Percentiles rank a stretch among this genome's conserved stretches.
These are phyloP conservation scores for Lamprotornis superbus DNA, from an alignment of 2,113 vertebrate species.

Conservation along the genomic window DNA sequence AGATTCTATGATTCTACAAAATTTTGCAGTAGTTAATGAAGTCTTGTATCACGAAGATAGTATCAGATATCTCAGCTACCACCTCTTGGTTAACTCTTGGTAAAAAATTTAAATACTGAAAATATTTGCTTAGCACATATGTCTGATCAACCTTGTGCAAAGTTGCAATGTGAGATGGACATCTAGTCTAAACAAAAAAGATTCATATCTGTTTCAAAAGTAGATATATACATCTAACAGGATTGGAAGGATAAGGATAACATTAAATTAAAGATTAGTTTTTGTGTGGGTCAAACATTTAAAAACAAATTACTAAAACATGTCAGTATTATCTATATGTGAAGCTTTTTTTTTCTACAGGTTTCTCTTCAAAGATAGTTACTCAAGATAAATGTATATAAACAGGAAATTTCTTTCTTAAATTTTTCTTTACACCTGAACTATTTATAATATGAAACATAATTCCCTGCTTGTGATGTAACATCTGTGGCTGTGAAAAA, in stretches of 20 bases:
- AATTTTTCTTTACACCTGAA: slow-evolving; percentile 67
- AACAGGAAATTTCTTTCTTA: not conserved
- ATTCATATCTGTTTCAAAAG: slow-evolving; percentile 40
- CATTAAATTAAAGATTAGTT: slow-evolving; percentile 56
- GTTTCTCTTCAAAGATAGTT: slow-evolving; percentile 39
- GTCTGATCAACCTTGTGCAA: slow-evolving; percentile 13
- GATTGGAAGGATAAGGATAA: slow-evolving; percentile 19
- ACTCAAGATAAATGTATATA: slow-evolving; percentile 52
- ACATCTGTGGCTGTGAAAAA: slow-evolving; percentile 59
- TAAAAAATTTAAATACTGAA: not conserved
- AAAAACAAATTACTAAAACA: slow-evolving; percentile 52
- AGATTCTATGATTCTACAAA: not conserved
- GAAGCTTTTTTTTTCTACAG: not conserved
- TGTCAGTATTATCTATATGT: slow-evolving; percentile 33
- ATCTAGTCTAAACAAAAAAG: slow-evolving; percentile 31
- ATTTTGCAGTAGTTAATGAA: not conserved
- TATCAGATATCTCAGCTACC: not conserved
- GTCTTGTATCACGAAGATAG: not conserved
- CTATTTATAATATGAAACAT: slow-evolving; percentile 49
- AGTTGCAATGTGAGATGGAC: not conserved
- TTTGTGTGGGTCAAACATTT: slow-evolving; percentile 56
- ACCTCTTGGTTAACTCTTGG: not conserved
- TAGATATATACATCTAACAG: not conserved
- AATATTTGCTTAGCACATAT: not conserved
- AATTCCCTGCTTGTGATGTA: slow-evolving; percentile 58